Evolutionary conservation across 1,140 invertebrate genomes (phyloP), one percentile per base, ranked within the genome.

Genomic region (Ylistrum balloti): DNA sequence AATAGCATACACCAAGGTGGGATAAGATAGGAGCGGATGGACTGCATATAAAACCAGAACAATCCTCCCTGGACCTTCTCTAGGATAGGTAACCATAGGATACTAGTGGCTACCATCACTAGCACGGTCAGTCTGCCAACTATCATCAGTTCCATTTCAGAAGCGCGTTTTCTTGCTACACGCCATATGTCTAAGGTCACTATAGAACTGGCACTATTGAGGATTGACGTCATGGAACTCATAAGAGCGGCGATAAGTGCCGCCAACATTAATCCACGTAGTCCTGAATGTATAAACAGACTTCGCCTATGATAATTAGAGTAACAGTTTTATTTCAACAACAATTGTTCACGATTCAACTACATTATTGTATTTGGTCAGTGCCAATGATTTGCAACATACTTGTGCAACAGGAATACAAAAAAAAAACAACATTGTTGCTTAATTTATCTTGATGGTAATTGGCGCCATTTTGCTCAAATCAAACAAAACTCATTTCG

Each of bases 21-120:
- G 0, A 96, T 93, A 35, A 97, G 92, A 93, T 96, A 97, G 5
- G 96, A 95, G 22, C 96, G 95, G 33, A 97, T 96, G 85, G 96
- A 95, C 93, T 97, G 97, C 88, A 97, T 95, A 93, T 97, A 97
- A 89, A 96, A 94, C 93, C 95, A 97, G 9, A 97, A 93, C 91
- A 97, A 95, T 48, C 96, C 96, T 20, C 96, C 96, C 88, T 96
- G 94, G 38, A 93, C 95, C 11, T 94, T 93, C 90, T 96, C 93
- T 90, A 97, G 96, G 33, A 97, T 95, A 10, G 97, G 97, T 56
- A 97, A 95, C 97, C 97, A 97, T 10, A 96, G 87, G 86, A 97
- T 95, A 90, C 96, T 96, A 0, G 97, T 92, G n/a, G 92, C 94
- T 2, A 97, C 96, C 48, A 97, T 91, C 35, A 96, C 93, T 17